Evolutionary conservation across 2,113 vertebrate genomes (phyloP).

Genomic region (Muntiacus reevesi): DNA sequence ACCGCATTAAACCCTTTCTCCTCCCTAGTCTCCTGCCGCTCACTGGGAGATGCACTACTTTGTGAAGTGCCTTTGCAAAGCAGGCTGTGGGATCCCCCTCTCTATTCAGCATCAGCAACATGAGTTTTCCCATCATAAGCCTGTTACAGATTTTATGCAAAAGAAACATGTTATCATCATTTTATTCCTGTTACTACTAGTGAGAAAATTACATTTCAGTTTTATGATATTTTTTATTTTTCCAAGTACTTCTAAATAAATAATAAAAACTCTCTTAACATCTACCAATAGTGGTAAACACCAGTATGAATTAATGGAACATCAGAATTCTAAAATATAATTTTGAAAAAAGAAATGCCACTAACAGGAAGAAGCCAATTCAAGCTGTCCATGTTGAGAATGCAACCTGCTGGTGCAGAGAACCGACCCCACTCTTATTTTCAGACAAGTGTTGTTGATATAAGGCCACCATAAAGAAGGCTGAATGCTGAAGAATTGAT

Average conservation of each 20-base stretch:
- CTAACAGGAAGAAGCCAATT: neutral
- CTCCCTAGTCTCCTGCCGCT: neutral
- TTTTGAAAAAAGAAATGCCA: slow-evolving; percentile 1
- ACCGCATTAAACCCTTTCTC: neutral
- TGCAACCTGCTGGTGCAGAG: neutral
- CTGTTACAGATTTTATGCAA: neutral
- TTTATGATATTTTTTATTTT: slow-evolving; percentile 30
- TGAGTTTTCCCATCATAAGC: neutral
- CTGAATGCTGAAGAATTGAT: neutral
- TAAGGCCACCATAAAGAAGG: neutral
- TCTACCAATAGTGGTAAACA: slow-evolving; percentile 13
- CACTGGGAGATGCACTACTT: neutral
- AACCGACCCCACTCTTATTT: neutral
- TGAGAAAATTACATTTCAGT: slow-evolving; percentile 4
- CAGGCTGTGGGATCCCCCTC: neutral
- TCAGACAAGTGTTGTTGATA: neutral
- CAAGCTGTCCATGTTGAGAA: neutral
- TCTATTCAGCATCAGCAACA: neutral
- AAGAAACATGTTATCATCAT: slow-evolving; percentile 4
- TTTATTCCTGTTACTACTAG: neutral
- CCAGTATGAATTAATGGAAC: slow-evolving; percentile 6
- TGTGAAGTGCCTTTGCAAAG: neutral
- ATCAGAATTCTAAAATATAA: neutral
- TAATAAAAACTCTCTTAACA: slow-evolving; percentile 7
- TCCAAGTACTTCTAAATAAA: slow-evolving; percentile 34